These are phyloP conservation scores for Diacarnus erythraeanus DNA, from an alignment of 37 sponge, comb jelly and placozoan species.

Conservation along the genomic window DNA sequence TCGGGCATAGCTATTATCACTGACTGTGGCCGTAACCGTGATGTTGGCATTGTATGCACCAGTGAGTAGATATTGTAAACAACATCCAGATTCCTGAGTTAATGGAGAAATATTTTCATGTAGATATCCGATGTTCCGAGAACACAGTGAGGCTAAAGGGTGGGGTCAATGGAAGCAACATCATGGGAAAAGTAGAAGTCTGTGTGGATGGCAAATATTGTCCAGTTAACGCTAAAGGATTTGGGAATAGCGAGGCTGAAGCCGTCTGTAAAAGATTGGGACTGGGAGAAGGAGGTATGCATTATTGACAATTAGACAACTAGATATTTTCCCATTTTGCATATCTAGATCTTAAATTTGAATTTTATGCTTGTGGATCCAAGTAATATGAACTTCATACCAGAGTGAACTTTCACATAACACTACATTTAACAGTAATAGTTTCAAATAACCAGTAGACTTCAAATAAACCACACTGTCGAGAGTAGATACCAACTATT, in stretches of 20 bases:
- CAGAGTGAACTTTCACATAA: too few species aligned
- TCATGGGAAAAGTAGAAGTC: constrained; percentile 43
- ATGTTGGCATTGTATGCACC: constrained; percentile 25
- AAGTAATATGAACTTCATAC: too few species aligned
- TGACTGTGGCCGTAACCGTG: constrained; percentile 24
- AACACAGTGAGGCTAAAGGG: constrained; percentile 12
- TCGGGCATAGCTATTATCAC: neutral
- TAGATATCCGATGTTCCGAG: constrained; percentile 28
- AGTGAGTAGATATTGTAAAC: neutral
- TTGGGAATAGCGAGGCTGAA: constrained; percentile 3
- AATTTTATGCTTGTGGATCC: too few species aligned
- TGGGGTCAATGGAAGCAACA: neutral
- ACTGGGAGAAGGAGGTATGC: neutral
- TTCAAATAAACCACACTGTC: too few species aligned
- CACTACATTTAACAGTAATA: too few species aligned
- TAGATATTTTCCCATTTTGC: too few species aligned
- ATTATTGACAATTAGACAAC: neutral
- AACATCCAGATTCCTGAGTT: neutral
- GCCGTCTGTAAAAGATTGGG: constrained; percentile 22
- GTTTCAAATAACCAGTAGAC: too few species aligned
- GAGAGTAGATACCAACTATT: too few species aligned
- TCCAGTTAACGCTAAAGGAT: constrained; percentile 13
- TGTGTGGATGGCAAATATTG: constrained; percentile 33
- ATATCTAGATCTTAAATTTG: too few species aligned
- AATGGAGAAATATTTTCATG: too few species aligned